Percentiles rank a stretch among this genome's conserved stretches.
Evolutionary conservation across 2,888 invertebrate genomes (phyloP).

Genomic region (Oegoconia quadripuncta): DNA sequence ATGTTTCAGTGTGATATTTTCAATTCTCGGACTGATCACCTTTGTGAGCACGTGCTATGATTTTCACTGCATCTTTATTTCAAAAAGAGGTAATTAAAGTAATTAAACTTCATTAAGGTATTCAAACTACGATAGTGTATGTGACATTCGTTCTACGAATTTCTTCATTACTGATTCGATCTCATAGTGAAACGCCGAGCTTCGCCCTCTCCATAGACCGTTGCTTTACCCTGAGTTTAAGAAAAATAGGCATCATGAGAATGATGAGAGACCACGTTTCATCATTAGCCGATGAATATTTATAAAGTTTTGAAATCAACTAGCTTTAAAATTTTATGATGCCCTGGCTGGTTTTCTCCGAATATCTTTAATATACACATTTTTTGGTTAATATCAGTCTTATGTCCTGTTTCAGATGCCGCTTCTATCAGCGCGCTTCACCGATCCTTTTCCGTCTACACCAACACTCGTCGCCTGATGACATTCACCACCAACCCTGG

Average conservation of each 20-base stretch:
- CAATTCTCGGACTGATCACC: constrained; percentile 20
- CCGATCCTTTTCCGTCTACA: constrained; percentile 40
- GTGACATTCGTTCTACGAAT: too few relatives aligned
- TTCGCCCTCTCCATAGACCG: too few relatives aligned
- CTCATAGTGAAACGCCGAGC: too few relatives aligned
- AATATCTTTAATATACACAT: background rate
- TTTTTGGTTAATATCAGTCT: background rate
- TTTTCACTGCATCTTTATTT: constrained; percentile 16
- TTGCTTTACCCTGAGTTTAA: too few relatives aligned
- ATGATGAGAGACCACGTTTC: too few relatives aligned
- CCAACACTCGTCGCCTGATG: constrained; percentile 46
- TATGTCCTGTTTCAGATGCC: constrained; percentile 28
- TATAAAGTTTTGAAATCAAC: background rate
- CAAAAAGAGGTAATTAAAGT: constrained; percentile 21
- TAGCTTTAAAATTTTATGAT: background rate
- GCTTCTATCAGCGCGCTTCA: constrained; percentile 21
- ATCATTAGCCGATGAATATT: background rate
- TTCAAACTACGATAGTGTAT: too few relatives aligned
- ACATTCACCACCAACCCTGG: constrained; percentile 25
- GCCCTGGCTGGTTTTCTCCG: background rate
- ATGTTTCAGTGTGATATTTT: constrained; percentile 23
- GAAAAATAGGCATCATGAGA: too few relatives aligned
- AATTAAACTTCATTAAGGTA: too few relatives aligned
- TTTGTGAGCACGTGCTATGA: constrained; percentile 25
- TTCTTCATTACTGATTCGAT: too few relatives aligned